Conservation (phyloP, 2,888 invertebrate species). For the Deilephila porcellus region DNA sequence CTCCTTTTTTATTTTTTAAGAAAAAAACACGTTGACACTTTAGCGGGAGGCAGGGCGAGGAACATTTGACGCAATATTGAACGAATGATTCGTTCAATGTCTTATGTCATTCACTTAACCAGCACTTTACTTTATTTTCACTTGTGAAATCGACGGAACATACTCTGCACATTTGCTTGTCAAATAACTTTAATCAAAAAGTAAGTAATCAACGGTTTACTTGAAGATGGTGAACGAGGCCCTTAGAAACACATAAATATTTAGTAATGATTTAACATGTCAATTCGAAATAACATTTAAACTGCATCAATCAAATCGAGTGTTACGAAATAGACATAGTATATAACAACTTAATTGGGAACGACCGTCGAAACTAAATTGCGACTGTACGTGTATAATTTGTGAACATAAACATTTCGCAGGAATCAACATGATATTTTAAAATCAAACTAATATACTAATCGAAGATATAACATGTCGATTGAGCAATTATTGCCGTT, state of each 20-base stretch:
- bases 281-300: conserved; percentile 15
- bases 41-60: too few relatives aligned
- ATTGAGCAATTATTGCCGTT: conserved; percentile 19
- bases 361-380: background rate
- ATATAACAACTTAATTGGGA: conserved; percentile 16
- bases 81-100: too few relatives aligned
- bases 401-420: conserved; percentile 5
- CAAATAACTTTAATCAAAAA: too few relatives aligned
- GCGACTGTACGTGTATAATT: conserved; percentile 5
- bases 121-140: too few relatives aligned
- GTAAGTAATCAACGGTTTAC: too few relatives aligned
- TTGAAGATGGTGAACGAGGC: too few relatives aligned
- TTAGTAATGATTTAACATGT: conserved; percentile 9
- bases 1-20: too few relatives aligned
- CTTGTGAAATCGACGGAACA: too few relatives aligned
- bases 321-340: conserved; percentile 1
- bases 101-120: too few relatives aligned
- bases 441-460: conserved; percentile 6
- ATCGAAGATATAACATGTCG: conserved; percentile 4
- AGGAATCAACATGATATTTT: conserved; percentile 12
- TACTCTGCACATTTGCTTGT: too few relatives aligned
- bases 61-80: too few relatives aligned
- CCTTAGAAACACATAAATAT: background rate
- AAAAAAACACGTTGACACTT: too few relatives aligned
- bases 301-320: conserved; percentile 8